These are phyloP conservation scores for Hydrotaea diabolus DNA, from an alignment of 2,888 invertebrate genomes.

Conservation along the genomic window DNA sequence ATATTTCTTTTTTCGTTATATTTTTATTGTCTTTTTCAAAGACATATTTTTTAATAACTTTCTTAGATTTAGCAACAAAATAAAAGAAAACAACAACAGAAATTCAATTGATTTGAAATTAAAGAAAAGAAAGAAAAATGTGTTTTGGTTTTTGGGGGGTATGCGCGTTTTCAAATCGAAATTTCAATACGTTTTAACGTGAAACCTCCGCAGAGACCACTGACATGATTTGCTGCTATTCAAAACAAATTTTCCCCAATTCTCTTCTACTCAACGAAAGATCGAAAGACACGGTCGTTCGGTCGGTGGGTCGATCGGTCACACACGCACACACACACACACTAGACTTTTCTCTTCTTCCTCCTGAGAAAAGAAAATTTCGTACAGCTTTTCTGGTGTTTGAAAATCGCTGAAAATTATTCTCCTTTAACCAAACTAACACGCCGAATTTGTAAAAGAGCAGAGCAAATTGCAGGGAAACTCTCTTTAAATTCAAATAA, in stretches of 20 bases:
- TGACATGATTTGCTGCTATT: constrained; percentile 72
- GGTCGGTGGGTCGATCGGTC: not conserved
- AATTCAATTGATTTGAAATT: no score
- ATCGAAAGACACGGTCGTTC: not conserved
- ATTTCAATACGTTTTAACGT: constrained; percentile 78
- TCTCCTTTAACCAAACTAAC: not conserved
- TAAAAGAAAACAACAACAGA: no score
- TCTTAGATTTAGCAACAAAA: no score
- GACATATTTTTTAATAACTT: constrained; percentile 6
- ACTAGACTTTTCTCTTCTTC: not conserved
- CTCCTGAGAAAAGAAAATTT: not conserved
- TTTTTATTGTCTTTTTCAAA: constrained; percentile 38
- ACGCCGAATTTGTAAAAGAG: not conserved
- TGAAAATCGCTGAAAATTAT: not conserved
- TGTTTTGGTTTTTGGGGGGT: constrained; percentile 49
- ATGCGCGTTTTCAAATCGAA: constrained; percentile 66
- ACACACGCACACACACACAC: not conserved
- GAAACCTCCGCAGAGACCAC: constrained; percentile 81
- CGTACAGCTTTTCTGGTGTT: not conserved
- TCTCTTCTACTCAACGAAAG: constrained; percentile 27
- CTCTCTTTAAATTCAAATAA: not conserved
- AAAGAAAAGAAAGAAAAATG: no score
- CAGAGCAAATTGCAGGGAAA: not conserved
- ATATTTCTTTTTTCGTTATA: constrained; percentile 45
- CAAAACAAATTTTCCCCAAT: constrained; percentile 53